Conservation (phyloP, 2,888 invertebrate species). For the Anaspis maculata region DNA sequence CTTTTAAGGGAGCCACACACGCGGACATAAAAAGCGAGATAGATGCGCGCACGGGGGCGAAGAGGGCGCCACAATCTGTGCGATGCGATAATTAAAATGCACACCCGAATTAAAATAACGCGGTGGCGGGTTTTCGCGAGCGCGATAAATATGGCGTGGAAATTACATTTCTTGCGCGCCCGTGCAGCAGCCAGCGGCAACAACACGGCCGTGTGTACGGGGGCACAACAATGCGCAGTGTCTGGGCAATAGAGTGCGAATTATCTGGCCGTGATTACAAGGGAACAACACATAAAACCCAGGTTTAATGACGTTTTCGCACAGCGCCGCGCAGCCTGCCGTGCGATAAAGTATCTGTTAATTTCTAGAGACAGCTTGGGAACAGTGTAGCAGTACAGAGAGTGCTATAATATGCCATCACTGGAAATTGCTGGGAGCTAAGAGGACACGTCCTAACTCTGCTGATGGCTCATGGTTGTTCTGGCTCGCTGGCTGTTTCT, state of each 20-base stretch:
- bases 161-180: constrained; percentile 22
- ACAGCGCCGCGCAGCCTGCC: constrained; percentile 33
- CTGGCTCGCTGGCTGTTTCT: too few species aligned
- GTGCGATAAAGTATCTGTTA: constrained; percentile 34
- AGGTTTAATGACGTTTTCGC: constrained; percentile 33
- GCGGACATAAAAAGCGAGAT: too few species aligned
- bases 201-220: too few species aligned
- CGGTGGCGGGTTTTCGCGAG: too few species aligned
- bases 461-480: too few species aligned
- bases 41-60: too few species aligned
- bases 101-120: constrained; percentile 18
- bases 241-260: constrained; percentile 25
- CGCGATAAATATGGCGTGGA: constrained; percentile 20
- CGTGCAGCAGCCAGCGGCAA: too few species aligned
- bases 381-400: too few species aligned
- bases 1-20: too few species aligned
- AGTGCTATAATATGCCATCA: too few species aligned
- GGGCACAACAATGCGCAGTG: constrained; percentile 20
- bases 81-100: constrained; percentile 11
- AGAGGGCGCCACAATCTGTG: constrained; percentile 1
- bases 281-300: constrained; percentile 34
- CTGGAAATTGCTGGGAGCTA: too few species aligned
- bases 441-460: too few species aligned
- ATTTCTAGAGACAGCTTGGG: constrained; percentile 24
- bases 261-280: constrained; percentile 34